Percentiles rank a stretch among this genome's conserved stretches.
Evolutionary conservation across 2,113 vertebrate genomes (phyloP).

Genomic region (Marcusenius ussheri): DNA sequence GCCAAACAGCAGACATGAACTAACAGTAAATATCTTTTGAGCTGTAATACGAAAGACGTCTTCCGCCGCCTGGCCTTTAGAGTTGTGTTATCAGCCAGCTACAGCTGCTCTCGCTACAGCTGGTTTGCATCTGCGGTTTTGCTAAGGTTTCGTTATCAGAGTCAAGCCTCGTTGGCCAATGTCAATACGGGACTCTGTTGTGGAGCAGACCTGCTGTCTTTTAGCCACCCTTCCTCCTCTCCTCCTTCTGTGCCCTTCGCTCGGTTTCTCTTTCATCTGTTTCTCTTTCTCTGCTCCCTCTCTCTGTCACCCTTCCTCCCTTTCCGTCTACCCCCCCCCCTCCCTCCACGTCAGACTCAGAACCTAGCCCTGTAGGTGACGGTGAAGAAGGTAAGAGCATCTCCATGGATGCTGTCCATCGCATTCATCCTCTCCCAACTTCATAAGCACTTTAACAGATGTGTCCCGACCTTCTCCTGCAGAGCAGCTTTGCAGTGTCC

Average conservation of each 20-base stretch:
- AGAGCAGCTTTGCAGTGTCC: background rate
- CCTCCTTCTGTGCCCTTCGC: conserved; percentile 26
- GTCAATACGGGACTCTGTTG: background rate
- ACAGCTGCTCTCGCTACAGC: background rate
- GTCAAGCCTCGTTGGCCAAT: background rate
- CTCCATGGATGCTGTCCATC: background rate
- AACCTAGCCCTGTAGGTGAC: conserved; percentile 52
- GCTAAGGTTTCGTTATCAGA: background rate
- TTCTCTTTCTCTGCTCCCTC: conserved; percentile 29
- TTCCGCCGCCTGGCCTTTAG: background rate
- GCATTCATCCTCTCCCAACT: background rate
- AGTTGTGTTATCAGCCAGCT: background rate
- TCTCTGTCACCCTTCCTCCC: conserved; percentile 38
- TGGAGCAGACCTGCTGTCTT: background rate
- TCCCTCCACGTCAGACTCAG: conserved; percentile 55
- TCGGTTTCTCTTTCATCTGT: conserved; percentile 30
- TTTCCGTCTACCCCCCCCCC: conserved; percentile 26
- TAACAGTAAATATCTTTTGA: background rate
- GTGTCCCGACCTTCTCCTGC: background rate
- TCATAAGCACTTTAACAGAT: background rate
- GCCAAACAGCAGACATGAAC: background rate
- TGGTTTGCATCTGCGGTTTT: background rate
- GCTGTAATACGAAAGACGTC: background rate
- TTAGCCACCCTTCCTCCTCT: conserved; percentile 18
- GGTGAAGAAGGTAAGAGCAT: conserved; percentile 73